Evolutionary conservation across 2,113 vertebrate species (phyloP), one percentile per base, ranked within the genome.

Genomic region (Rhabdornis inornatus): DNA sequence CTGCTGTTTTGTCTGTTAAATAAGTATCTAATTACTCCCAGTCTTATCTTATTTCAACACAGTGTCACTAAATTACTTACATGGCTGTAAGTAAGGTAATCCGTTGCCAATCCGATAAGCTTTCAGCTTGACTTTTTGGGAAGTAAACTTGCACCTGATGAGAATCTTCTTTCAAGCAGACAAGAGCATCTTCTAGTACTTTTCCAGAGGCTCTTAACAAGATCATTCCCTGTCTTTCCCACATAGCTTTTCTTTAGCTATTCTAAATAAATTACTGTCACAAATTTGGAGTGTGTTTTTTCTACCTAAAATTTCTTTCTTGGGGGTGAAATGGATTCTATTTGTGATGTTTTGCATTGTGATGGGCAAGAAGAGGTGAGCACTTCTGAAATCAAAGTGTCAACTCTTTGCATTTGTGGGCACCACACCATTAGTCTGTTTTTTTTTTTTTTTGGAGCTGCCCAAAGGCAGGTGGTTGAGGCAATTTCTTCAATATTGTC

Each of bases 11-110:
- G 95, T 97, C 94, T 97, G 93, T 95, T 97, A 96, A 97, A 97
- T 96, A 97, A 96, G 92, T 96, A 95, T 94, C 87, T 97, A 96
- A 97, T 97, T 97, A 96, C 95, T 97, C 91, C 93, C 96, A 95
- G 95, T 64, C 95, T 97, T 96, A 95, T 97, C 96, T 96, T 97
- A 95, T 93, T 97, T 97, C 96, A 96, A 47, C 95, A 96, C 90
- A 10, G 88, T 95, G 96, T 95, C 96, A 96, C 88, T 97, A 93
- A 97, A 97, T 96, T 82, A 96, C 94, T 96, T 95, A 97, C 95
- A 97, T 31, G 75, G 66, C 89, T 95, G 57, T 91, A 93, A 96
- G 90, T 95, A 79, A 95, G 94, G 83, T 95, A 97, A 97, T 97
- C 90, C 33, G 17, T 93, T 95, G 88, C 95, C 95, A 95, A 94